A percentile compares a stretch with the other conserved stretches of the same genome.
Evolutionary conservation across 2,113 vertebrate species (phyloP).

Genomic region (Ophthalmolycus amberensis): DNA sequence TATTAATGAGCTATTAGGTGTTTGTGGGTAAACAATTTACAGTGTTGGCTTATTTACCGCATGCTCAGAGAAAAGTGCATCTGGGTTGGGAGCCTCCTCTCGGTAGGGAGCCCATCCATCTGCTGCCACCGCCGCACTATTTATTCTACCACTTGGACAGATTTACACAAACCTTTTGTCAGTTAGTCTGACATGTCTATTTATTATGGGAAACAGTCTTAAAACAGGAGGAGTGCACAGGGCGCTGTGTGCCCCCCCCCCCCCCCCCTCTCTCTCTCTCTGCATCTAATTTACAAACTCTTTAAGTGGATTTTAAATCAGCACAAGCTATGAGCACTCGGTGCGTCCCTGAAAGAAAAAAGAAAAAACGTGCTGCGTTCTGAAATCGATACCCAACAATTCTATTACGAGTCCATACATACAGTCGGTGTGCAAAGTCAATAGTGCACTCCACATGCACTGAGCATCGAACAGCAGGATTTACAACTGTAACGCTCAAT

Average conservation of each 20-base stretch:
- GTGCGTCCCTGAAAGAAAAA: constrained; percentile 50
- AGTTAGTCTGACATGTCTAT: constrained; percentile 77
- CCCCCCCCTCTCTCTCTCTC: background rate
- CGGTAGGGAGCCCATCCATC: constrained; percentile 77
- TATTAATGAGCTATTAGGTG: constrained; percentile 82
- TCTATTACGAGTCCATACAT: constrained; percentile 35
- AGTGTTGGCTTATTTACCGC: constrained; percentile 76
- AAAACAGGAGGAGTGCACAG: constrained; percentile 55
- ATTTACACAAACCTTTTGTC: constrained; percentile 82
- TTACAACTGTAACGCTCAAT: constrained; percentile 16
- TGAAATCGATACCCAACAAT: constrained; percentile 47
- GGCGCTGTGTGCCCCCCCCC: background rate
- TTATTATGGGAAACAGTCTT: constrained; percentile 69
- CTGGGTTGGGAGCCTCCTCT: constrained; percentile 69
- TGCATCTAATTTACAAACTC: constrained; percentile 55
- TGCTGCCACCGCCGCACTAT: constrained; percentile 70
- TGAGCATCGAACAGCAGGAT: constrained; percentile 22
- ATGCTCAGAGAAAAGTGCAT: constrained; percentile 75
- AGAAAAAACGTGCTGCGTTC: constrained; percentile 44
- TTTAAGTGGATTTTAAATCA: constrained; percentile 70
- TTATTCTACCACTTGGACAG: constrained; percentile 72
- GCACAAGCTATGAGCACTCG: constrained; percentile 33
- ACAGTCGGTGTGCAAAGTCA: constrained; percentile 27
- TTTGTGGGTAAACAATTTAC: constrained; percentile 79
- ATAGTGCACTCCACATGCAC: constrained; percentile 15